Conservation (phyloP, 2,888 invertebrate species). For the Chelonus formosanus region DNA sequence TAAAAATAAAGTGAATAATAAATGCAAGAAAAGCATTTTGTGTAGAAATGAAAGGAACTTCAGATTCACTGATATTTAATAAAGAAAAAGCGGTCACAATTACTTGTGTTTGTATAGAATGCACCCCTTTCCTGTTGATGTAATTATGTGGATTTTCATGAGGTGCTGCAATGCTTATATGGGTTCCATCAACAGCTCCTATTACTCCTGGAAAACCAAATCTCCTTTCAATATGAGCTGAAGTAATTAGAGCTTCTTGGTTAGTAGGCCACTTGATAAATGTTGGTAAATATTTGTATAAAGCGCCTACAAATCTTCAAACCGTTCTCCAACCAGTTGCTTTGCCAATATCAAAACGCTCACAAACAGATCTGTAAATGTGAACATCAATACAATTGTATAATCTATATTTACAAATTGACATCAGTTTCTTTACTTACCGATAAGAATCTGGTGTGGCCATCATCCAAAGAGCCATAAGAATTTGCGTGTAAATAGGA, state of each 20-base stretch:
- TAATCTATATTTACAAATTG: background rate
- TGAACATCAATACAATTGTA: background rate
- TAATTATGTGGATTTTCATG: background rate
- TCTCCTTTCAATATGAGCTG: background rate
- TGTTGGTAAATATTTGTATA: slow-evolving; percentile 4
- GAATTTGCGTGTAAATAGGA: slow-evolving; percentile 31
- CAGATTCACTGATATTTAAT: too few relatives aligned
- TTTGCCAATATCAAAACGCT: slow-evolving; percentile 22
- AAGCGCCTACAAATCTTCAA: slow-evolving; percentile 5
- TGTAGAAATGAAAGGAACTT: too few relatives aligned
- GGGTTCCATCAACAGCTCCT: slow-evolving; percentile 7
- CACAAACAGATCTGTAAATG: slow-evolving; percentile 21
- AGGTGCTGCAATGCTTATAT: background rate
- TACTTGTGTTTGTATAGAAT: slow-evolving; percentile 31
- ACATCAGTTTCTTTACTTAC: too few relatives aligned
- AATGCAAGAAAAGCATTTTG: too few relatives aligned
- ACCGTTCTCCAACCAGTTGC: slow-evolving; percentile 22
- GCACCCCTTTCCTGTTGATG: slow-evolving; percentile 14
- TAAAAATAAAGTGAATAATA: slow-evolving; percentile 27
- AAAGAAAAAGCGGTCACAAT: too few relatives aligned
- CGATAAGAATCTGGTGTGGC: slow-evolving; percentile 40
- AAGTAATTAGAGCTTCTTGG: slow-evolving; percentile 1
- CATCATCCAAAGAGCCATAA: slow-evolving; percentile 35
- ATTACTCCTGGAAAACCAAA: slow-evolving; percentile 2
- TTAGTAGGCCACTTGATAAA: slow-evolving; percentile 12